Evolutionary conservation across 2,113 vertebrate species (phyloP).

Genomic region (Alligator mississippiensis): DNA sequence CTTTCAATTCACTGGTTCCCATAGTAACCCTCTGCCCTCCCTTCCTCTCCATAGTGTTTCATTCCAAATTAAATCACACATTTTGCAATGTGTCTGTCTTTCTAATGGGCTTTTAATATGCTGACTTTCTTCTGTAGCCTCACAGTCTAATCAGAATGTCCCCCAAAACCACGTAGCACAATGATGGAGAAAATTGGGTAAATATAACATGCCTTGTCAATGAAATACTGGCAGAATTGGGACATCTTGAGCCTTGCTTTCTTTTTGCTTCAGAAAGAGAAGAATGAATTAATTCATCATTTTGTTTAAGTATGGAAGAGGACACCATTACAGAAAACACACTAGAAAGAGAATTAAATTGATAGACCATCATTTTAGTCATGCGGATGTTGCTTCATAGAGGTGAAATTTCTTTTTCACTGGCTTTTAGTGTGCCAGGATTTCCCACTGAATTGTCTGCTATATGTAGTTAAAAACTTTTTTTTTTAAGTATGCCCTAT

Average conservation of each 20-base stretch:
- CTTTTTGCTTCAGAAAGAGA: conserved; percentile 51
- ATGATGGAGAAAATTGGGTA: conserved; percentile 15
- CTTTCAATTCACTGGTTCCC: neutral
- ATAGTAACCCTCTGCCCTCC: neutral
- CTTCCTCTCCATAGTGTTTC: neutral
- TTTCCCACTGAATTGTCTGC: conserved; percentile 15
- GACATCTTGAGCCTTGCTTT: conserved; percentile 52
- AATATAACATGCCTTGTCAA: conserved; percentile 39
- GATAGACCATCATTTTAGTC: conserved; percentile 59
- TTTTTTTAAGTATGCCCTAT: conserved; percentile 8
- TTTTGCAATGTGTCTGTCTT: neutral
- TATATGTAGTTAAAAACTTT: conserved; percentile 44
- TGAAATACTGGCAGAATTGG: conserved; percentile 39
- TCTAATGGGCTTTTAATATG: neutral
- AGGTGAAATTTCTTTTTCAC: conserved; percentile 62
- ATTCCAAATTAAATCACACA: neutral
- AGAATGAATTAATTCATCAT: conserved; percentile 61
- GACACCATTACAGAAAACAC: conserved; percentile 57
- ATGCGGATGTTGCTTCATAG: conserved; percentile 54
- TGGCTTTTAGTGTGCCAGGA: conserved; percentile 49
- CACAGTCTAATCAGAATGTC: neutral
- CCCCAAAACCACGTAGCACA: conserved; percentile 36
- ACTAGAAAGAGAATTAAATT: conserved; percentile 63
- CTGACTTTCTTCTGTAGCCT: neutral
- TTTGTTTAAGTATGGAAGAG: conserved; percentile 58